Evolutionary conservation across 2,113 vertebrate species (phyloP).

Genomic region (Phainopepla nitens): DNA sequence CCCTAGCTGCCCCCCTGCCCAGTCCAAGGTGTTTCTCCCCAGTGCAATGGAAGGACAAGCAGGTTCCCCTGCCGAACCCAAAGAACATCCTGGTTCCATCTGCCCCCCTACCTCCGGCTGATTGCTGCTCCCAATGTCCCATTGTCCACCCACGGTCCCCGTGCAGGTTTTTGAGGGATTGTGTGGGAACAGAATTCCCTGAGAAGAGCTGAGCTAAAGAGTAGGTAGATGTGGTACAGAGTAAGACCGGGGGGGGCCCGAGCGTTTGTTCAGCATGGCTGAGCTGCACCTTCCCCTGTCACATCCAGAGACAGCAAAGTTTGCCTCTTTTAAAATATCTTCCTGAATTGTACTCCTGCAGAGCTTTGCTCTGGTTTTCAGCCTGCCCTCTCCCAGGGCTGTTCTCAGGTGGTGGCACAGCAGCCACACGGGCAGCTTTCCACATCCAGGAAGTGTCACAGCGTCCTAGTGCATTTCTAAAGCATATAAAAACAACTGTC

Average conservation of each 20-base stretch:
- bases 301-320: background rate
- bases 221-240: background rate
- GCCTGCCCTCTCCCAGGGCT: background rate
- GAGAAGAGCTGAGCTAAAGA: background rate
- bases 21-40: accelerated
- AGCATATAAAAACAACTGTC: background rate
- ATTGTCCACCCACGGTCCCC: background rate
- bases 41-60: accelerated
- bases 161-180: background rate
- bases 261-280: accelerated
- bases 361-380: background rate
- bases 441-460: background rate
- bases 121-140: background rate
- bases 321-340: background rate
- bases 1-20: background rate
- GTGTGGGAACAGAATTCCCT: background rate
- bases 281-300: background rate
- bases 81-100: background rate
- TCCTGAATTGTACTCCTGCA: background rate
- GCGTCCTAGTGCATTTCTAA: background rate
- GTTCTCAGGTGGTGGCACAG: background rate
- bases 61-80: accelerated
- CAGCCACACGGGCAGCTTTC: background rate
- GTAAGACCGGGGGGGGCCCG: accelerated
- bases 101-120: background rate